phyloP scores from a whole-genome alignment of 2,113 vertebrate genomes.

The Clarias magur region DNA sequence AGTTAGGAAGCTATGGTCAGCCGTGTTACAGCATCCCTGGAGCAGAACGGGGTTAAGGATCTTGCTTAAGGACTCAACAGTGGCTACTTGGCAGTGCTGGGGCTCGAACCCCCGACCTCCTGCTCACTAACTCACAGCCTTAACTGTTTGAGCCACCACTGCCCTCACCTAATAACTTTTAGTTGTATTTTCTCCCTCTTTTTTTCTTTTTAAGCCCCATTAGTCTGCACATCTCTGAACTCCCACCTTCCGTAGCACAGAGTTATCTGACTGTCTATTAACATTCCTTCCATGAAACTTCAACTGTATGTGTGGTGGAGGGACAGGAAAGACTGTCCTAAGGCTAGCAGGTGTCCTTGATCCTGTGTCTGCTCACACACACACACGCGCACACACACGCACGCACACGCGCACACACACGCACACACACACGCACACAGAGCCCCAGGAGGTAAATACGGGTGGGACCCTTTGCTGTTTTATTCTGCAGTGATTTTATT shows the following conservation, averaged over 20 bases:
- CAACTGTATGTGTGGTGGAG: conserved; percentile 22
- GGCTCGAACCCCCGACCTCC: too few species aligned
- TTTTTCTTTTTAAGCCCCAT: neutral
- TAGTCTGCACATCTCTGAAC: neutral
- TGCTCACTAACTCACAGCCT: too few species aligned
- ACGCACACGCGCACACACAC: neutral
- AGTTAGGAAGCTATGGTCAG: too few species aligned
- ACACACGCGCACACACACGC: neutral
- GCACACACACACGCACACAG: conserved; percentile 6
- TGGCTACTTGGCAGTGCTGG: too few species aligned
- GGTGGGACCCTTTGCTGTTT: conserved; percentile 31
- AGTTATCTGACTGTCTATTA: conserved; percentile 37
- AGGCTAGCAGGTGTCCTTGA: conserved; percentile 51
- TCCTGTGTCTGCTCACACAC: neutral
- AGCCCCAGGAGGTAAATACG: neutral
- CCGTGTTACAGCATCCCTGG: too few species aligned
- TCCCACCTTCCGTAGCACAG: neutral
- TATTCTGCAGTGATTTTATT: conserved; percentile 26
- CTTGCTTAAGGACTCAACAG: too few species aligned
- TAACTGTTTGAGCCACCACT: too few species aligned
- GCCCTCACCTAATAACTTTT: neutral
- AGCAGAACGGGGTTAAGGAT: too few species aligned
- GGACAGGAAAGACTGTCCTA: conserved; percentile 24
- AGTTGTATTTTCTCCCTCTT: neutral
- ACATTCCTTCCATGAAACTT: conserved; percentile 49